Evolutionary conservation across 2,888 invertebrate genomes (phyloP).

Genomic region (Diplolepis rosae): DNA sequence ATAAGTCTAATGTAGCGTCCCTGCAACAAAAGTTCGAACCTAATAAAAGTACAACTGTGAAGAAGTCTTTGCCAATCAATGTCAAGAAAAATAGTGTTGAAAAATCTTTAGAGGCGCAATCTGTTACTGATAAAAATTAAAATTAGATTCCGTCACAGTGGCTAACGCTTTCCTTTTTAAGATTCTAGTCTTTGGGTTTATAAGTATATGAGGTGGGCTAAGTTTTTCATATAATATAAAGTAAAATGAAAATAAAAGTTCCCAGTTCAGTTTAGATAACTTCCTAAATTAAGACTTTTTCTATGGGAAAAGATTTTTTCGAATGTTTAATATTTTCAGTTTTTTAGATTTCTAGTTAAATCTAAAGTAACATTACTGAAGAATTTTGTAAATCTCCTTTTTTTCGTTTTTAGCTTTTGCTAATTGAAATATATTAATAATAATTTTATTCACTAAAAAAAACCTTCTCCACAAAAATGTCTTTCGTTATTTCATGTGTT

Average conservation of each 20-base stretch:
- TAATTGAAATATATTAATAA: no score
- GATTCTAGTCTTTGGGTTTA: conserved; percentile 34
- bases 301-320: neutral
- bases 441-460: no score
- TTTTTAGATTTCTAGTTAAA: neutral
- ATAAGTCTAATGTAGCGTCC: conserved; percentile 83
- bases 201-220: conserved; percentile 5
- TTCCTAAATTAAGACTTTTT: neutral
- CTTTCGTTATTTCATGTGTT: no score
- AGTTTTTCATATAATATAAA: neutral
- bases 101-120: neutral
- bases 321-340: neutral
- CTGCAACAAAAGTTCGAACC: conserved; percentile 87
- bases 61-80: neutral
- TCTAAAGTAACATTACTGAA: neutral
- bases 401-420: no score
- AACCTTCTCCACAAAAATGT: no score
- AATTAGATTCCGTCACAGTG: neutral
- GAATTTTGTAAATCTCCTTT: neutral
- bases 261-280: neutral
- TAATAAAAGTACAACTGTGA: conserved; percentile 30
- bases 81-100: neutral
- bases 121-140: neutral
- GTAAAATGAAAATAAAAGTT: neutral
- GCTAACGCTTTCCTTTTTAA: conserved; percentile 37